Evolutionary conservation across 2,888 invertebrate species (phyloP).

Genomic region (Patella pellucida): DNA sequence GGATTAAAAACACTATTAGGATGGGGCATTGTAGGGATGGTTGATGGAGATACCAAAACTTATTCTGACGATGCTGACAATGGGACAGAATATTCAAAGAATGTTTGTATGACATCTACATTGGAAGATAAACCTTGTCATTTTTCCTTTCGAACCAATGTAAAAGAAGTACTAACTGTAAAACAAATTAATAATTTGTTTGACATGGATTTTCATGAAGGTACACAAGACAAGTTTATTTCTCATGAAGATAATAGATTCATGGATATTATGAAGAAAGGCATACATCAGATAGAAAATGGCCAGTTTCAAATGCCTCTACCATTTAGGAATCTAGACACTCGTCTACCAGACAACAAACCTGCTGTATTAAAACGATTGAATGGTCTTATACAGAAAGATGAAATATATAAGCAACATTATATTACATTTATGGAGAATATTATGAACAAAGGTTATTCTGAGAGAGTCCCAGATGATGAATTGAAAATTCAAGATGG

Average conservation of each 20-base stretch:
- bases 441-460: slow-evolving; percentile 23
- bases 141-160: slow-evolving; percentile 15
- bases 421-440: slow-evolving; percentile 30
- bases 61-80: no score
- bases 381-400: not conserved
- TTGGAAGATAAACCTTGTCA: not conserved
- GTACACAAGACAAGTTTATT: slow-evolving; percentile 2
- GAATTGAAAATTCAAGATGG: slow-evolving; percentile 11
- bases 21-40: not conserved
- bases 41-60: not conserved
- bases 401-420: slow-evolving; percentile 14
- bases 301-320: slow-evolving; percentile 26
- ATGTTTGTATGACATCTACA: no score
- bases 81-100: no score
- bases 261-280: slow-evolving; percentile 18
- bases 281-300: slow-evolving; percentile 3
- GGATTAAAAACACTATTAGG: not conserved
- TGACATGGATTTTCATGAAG: not conserved
- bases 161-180: not conserved
- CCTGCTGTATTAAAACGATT: slow-evolving; percentile 10
- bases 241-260: slow-evolving; percentile 16
- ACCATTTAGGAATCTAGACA: slow-evolving; percentile 15
- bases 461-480: slow-evolving; percentile 22
- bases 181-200: not conserved
- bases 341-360: slow-evolving; percentile 22